Base-by-base conservation (phyloP, 2,888 invertebrate genomes). In the Elmis aenea region DNA sequence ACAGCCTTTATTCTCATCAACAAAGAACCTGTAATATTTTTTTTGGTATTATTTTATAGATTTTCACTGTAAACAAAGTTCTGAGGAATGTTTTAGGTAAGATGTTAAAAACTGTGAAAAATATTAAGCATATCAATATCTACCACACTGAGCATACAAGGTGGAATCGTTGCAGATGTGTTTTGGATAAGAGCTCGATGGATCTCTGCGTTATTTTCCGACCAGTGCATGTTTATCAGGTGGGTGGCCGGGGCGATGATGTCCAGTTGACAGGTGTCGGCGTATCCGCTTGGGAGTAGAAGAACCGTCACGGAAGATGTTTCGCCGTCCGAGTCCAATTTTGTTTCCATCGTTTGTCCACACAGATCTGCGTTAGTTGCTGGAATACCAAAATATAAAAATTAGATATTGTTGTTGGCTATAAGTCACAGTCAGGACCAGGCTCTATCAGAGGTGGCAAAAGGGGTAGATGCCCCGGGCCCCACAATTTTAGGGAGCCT, bases 161-260 rank as follows among this genome's bases (percentile, higher is more conserved):
- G 48, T 10, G 48, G 46, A 30, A 41, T 34, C 9, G 23, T 33
- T 2, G 38, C 14, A 20, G 43, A 34, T 31, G 47, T 39, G 13
- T 48, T 46, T 15, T 42, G 37, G 15, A 46, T 32, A 15, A 46
- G 14, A 5, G 5, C 18, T 18, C 18, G 5, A n/a, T n/a, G n/a
- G 8, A 18, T 18, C 34, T 43, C 40, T 5, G 25, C 21, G 16
- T 35, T 31, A 6, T 32, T 40, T 16, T 57, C 52, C 9, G 49
- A 30, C 35, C 59, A 54, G 26, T 57, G 54, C 40, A 64, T 36
- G 30, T 56, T 55, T 10, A 64, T 51, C 5, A 60, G 52, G 35
- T 62, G 59, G 2, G 59, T 55, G 21, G 45, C 43, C 3, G 64
- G 62, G 2, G 60, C 60, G 11, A 47, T 52, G 5, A 64, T 50